phyloP scores from a whole-genome alignment of 2,113 vertebrate genomes.

The Cyprinodon tularosa region DNA sequence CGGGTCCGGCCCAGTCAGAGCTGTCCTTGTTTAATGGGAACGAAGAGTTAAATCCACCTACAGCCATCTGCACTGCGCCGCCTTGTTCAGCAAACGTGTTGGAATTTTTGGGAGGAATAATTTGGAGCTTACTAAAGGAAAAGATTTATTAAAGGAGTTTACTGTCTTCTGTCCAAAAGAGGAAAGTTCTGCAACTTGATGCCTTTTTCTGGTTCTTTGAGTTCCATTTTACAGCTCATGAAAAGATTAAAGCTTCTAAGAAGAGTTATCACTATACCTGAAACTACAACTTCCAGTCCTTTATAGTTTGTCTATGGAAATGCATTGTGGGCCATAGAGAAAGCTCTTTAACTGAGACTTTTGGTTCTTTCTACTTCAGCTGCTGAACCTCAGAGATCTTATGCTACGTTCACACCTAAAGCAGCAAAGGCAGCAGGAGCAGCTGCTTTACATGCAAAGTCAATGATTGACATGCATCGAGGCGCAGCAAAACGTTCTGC shows the following conservation, averaged over 20 bases:
- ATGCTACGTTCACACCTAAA: background rate
- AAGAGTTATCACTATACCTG: background rate
- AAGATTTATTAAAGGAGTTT: slow-evolving; percentile 17
- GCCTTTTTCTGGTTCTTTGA: background rate
- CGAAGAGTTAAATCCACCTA: slow-evolving; percentile 41
- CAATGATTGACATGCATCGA: no score
- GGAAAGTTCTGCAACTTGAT: background rate
- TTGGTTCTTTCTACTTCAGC: background rate
- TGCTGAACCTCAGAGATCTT: background rate
- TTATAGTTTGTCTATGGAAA: background rate
- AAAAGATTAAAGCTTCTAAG: background rate
- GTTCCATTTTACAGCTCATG: background rate
- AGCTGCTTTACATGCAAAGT: no score
- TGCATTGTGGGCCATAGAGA: background rate
- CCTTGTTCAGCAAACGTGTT: slow-evolving; percentile 31
- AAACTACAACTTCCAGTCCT: background rate
- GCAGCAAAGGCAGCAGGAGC: no score
- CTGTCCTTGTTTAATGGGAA: slow-evolving; percentile 60
- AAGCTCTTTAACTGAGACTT: background rate
- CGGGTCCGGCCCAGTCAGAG: slow-evolving; percentile 56
- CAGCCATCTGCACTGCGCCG: slow-evolving; percentile 26
- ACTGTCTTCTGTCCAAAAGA: slow-evolving; percentile 11
- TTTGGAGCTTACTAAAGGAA: slow-evolving; percentile 8
- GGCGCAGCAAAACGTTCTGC: no score
- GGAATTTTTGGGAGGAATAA: slow-evolving; percentile 12